Base-by-base conservation (phyloP, 2,797 vertebrate genomes). In the Sparus aurata region DNA sequence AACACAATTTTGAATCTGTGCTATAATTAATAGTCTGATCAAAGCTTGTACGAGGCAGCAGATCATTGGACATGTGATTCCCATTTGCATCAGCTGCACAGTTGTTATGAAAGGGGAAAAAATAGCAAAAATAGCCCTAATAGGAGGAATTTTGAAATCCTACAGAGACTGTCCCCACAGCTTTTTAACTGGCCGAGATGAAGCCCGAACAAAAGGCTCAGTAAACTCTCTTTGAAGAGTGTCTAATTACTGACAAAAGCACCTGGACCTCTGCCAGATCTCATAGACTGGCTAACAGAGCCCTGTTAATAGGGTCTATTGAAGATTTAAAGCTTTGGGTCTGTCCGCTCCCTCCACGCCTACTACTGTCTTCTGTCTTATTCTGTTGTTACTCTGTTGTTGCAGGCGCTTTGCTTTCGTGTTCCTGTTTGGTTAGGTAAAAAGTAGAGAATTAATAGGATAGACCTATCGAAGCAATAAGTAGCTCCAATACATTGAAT, bases 241-340 rank as follows among this genome's bases (percentile, higher is more conserved):
- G 77, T 79, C 79, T 86, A 88, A 91, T 93, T 90, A 89, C 85
- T 80, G 78, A 80, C 67, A 87, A 87, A 88, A 89, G 82, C 66
- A 83, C 23, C 72, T 87, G 85, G 83, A 83, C 47, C 50, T 57
- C 49, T 75, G 91, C 87, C 91, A 91, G 77, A 85, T 85, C 88
- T 86, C 77, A 84, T 65, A 80, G 73, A 79, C 77, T 12, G 83
- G 65, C 69, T 73, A 70, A 82, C 87, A 76, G 75, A 87, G 72
- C 12, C 55, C 53, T 27, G 64, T 73, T 91, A 88, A 90, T 81
- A 46, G 77, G 75, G 18, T 73, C 73, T 77, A 71, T 77, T 86
- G 84, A 90, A 85, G 74, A 86, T 73, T 70, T 80, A 64, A 87
- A 75, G 70, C 75, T 54, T 23, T 25, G 6, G 67, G 70, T 73